Base-by-base conservation (phyloP, 2,888 invertebrate genomes). In the Clunio marinus region DNA sequence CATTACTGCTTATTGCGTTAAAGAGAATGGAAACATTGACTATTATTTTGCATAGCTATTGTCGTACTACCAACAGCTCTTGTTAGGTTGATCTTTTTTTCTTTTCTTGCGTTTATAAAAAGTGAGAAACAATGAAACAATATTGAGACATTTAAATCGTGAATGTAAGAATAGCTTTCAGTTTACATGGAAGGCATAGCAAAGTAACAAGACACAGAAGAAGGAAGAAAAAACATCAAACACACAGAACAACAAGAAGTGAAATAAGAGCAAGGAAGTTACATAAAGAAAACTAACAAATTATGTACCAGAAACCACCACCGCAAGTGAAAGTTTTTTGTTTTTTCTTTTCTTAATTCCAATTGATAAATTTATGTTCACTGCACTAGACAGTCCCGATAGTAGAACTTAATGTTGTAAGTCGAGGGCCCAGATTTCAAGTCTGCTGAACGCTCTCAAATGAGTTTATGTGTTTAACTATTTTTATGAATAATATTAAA, bases 191-290 rank as follows among this genome's bases (percentile, higher is more conserved):
- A n/a, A n/a, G 41, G 41, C 41, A 51, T n/a, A n/a, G n/a, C n/a
- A n/a, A n/a, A n/a, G n/a, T n/a, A 51, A 51, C 17, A 51, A 51
- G 13, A 41, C 13, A 5, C 7, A 5, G 35, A 41, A 51, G 17
- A 51, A n/a, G 22, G 51, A 51, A 51, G 10, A 20, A 13, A 32
- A 51, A 41, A 51, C 22, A 51, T 51, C 51, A 22, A 51, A 51
- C 51, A n/a, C n/a, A 51, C 51, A 51, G 51, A 51, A 51, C 51
- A 51, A 51, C 51, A 22, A n/a, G 17, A n/a, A 51, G 51, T 51
- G 20, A 22, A 51, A 51, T 22, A 13, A 51, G 51, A 51, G 20
- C 22, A n/a, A 51, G 22, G 51, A 51, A 51, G 22, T 51, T 51
- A 51, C 51, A 51, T 51, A 51, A 41, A 41, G n/a, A n/a, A n/a